Conservation (phyloP, 2,888 invertebrate species). For the Hirtodrosophila histrioides region DNA sequence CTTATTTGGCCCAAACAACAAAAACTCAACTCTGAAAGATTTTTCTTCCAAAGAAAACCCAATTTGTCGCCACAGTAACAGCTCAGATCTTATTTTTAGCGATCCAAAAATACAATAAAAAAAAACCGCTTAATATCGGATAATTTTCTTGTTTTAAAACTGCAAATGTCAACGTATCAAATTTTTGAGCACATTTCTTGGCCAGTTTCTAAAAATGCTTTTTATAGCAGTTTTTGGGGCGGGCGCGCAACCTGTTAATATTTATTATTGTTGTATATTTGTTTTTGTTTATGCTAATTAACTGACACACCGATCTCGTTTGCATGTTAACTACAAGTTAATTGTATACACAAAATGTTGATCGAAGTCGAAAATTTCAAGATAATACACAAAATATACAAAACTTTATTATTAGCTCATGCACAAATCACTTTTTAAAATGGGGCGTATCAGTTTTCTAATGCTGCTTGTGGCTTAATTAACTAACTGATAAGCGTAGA, state of each 20-base stretch:
- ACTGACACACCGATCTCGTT: constrained; percentile 54
- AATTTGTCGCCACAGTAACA: constrained; percentile 36
- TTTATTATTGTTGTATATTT: constrained; percentile 26
- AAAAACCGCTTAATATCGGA: not conserved
- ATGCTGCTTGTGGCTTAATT: not conserved
- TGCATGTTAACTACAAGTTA: constrained; percentile 46
- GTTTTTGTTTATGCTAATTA: constrained; percentile 43
- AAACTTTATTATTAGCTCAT: constrained; percentile 14
- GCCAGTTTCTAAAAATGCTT: constrained; percentile 7
- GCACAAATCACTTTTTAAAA: constrained; percentile 1
- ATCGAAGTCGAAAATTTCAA: constrained; percentile 29
- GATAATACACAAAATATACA: constrained; percentile 4
- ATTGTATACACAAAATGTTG: constrained; percentile 46
- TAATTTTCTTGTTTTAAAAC: not conserved
- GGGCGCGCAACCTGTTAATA: constrained; percentile 36
- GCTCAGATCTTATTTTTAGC: not conserved
- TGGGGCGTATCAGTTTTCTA: constrained; percentile 32
- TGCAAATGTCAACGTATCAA: constrained; percentile 66
- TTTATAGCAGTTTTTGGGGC: constrained; percentile 23
- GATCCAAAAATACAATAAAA: too few species aligned
- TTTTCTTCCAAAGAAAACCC: constrained; percentile 41
- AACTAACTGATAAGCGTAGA: constrained; percentile 2
- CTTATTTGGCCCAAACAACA: constrained; percentile 24
- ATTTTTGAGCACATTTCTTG: constrained; percentile 6
- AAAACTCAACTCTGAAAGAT: constrained; percentile 13